A percentile compares a stretch with the other conserved stretches of the same genome.
These are phyloP conservation scores for Limonius californicus DNA, from an alignment of 1,140 invertebrate species.

Conservation along the genomic window DNA sequence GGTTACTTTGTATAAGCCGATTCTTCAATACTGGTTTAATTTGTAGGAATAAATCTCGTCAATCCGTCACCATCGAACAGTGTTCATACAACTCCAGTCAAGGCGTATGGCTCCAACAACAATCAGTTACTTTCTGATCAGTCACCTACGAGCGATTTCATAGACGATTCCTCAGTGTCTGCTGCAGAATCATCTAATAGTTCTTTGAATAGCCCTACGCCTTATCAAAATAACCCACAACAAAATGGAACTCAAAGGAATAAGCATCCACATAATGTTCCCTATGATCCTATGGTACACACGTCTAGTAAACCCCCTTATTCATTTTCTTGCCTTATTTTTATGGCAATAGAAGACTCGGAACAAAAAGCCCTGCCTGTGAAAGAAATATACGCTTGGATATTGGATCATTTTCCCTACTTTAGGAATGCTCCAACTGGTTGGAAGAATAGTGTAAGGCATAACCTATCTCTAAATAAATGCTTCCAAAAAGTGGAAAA, in stretches of 20 bases:
- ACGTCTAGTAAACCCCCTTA: conserved; percentile 88
- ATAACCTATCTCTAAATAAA: conserved; percentile 94
- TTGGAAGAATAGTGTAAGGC: conserved; percentile 96
- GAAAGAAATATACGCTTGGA: conserved; percentile 98
- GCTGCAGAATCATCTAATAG: conserved; percentile 43
- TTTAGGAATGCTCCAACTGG: conserved; percentile 94
- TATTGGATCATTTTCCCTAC: conserved; percentile 93
- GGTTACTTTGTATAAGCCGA: too few species aligned
- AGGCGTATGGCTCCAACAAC: conserved; percentile 28
- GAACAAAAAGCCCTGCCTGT: conserved; percentile 84
- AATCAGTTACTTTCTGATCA: conserved; percentile 32
- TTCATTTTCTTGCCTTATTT: conserved; percentile 93
- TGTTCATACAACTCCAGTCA: conserved; percentile 40
- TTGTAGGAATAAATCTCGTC: conserved; percentile 44
- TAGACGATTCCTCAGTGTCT: conserved; percentile 47
- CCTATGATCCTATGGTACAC: conserved; percentile 74
- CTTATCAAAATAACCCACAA: conserved; percentile 21
- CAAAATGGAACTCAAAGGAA: conserved; percentile 46
- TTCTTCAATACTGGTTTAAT: conserved; percentile 12
- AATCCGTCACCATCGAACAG: conserved; percentile 44
- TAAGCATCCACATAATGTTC: conserved; percentile 69
- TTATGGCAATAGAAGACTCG: conserved; percentile 95
- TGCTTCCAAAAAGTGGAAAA: conserved; percentile 96
- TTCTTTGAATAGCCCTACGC: conserved; percentile 40
- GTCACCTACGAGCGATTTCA: conserved; percentile 47